Conservation (phyloP, 2,888 invertebrate species). For the Mycalesis mineus region DNA sequence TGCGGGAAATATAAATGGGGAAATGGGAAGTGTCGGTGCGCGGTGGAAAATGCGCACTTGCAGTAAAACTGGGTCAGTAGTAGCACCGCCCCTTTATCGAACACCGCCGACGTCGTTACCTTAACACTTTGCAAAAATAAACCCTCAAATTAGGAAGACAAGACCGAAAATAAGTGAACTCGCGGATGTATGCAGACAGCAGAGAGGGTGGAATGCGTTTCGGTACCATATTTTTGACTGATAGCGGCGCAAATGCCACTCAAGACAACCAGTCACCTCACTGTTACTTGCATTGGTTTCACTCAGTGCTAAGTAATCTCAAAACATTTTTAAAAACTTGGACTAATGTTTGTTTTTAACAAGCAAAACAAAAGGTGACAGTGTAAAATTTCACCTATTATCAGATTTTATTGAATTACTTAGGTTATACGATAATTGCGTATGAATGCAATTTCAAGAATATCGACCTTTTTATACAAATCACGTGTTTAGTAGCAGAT, state of each 20-base stretch:
- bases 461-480: too few relatives aligned
- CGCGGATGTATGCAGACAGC: slow-evolving; percentile 42
- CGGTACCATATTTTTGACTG: slow-evolving; percentile 51
- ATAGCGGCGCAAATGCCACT: slow-evolving; percentile 16
- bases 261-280: background rate
- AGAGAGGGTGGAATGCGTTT: slow-evolving; percentile 59
- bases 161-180: slow-evolving; percentile 44
- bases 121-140: slow-evolving; percentile 51
- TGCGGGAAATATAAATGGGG: slow-evolving; percentile 58
- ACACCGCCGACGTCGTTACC: slow-evolving; percentile 44
- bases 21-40: slow-evolving; percentile 68
- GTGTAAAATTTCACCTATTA: too few relatives aligned
- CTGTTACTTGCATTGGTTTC: background rate
- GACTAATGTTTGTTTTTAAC: too few relatives aligned
- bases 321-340: background rate
- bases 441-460: too few relatives aligned
- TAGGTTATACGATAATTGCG: too few relatives aligned
- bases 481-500: too few relatives aligned
- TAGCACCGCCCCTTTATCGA: slow-evolving; percentile 76
- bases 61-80: slow-evolving; percentile 76
- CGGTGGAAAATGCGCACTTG: slow-evolving; percentile 74
- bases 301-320: background rate
- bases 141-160: slow-evolving; percentile 52
- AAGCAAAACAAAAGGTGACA: too few relatives aligned
- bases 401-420: too few relatives aligned